Evolutionary conservation across 2,113 vertebrate genomes (phyloP).

Genomic region (Hyla sarda): DNA sequence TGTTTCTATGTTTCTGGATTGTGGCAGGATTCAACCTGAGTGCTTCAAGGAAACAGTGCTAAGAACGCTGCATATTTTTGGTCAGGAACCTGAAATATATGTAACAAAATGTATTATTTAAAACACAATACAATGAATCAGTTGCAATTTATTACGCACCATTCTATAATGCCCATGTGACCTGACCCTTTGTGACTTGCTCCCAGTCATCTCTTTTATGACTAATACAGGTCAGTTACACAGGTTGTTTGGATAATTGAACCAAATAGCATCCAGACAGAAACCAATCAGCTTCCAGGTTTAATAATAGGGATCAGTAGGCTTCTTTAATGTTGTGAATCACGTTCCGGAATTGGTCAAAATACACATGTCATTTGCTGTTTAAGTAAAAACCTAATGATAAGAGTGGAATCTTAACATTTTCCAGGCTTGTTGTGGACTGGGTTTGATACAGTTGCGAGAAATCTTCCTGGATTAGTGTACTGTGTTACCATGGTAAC

Average conservation of each 20-base stretch:
- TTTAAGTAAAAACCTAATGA: not conserved
- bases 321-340: not conserved
- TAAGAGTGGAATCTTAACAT: not conserved
- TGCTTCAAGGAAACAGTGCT: no score
- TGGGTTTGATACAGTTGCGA: not conserved
- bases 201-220: not conserved
- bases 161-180: not conserved
- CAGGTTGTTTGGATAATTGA: not conserved
- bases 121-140: no score
- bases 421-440: not conserved
- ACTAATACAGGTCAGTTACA: not conserved
- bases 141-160: no score
- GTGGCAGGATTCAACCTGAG: no score
- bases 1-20: no score
- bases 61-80: no score
- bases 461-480: constrained; percentile 24
- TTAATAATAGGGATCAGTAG: not conserved
- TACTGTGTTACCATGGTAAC: constrained; percentile 7
- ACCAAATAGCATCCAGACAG: not conserved
- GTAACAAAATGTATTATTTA: no score
- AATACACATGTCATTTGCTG: not conserved
- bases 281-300: not conserved
- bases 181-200: not conserved
- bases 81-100: no score
- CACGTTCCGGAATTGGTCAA: not conserved